Percentiles rank a stretch among this genome's conserved stretches.
Evolutionary conservation across 2,888 invertebrate genomes (phyloP).

Genomic region (Elmis aenea): DNA sequence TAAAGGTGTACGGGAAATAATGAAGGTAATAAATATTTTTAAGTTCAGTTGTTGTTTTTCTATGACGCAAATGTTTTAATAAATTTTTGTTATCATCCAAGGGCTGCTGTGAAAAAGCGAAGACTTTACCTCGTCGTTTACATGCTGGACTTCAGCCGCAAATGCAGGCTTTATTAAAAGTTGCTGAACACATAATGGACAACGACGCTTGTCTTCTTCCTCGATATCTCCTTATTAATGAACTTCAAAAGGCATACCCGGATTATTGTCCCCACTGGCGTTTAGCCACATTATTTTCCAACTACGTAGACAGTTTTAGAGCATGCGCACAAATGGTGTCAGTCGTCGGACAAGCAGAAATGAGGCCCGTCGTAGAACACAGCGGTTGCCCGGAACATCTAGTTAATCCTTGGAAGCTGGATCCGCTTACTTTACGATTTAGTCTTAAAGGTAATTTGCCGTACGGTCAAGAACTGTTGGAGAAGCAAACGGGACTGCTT

Average conservation of each 20-base stretch:
- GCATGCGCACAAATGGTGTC: conserved; percentile 95
- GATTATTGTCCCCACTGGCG: conserved; percentile 93
- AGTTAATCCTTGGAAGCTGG: conserved; percentile 90
- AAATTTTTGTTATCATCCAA: conserved; percentile 31
- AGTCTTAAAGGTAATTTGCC: conserved; percentile 74
- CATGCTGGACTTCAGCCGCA: conserved; percentile 79
- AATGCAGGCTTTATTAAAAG: conserved; percentile 72
- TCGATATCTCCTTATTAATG: conserved; percentile 92
- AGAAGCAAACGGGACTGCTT: conserved; percentile 83
- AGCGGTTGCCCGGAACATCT: conserved; percentile 86
- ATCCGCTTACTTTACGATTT: conserved; percentile 72
- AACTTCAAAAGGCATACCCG: conserved; percentile 84
- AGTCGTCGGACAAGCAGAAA: conserved; percentile 81
- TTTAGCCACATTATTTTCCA: conserved; percentile 77
- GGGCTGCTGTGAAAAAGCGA: conserved; percentile 85
- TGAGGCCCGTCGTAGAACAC: conserved; percentile 92
- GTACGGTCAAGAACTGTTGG: conserved; percentile 79
- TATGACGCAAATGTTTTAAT: conserved; percentile 3
- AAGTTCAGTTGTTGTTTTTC: conserved; percentile 4
- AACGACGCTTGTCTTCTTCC: conserved; percentile 87
- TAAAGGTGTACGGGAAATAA: conserved; percentile 89
- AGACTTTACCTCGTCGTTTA: conserved; percentile 70
- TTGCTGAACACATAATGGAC: conserved; percentile 87
- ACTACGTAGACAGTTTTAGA: conserved; percentile 89
- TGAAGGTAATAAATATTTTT: conserved; percentile 60